Evolutionary conservation across 2,888 invertebrate species (phyloP), one percentile per base, ranked within the genome.

Genomic region (Metallyticus violacea): DNA sequence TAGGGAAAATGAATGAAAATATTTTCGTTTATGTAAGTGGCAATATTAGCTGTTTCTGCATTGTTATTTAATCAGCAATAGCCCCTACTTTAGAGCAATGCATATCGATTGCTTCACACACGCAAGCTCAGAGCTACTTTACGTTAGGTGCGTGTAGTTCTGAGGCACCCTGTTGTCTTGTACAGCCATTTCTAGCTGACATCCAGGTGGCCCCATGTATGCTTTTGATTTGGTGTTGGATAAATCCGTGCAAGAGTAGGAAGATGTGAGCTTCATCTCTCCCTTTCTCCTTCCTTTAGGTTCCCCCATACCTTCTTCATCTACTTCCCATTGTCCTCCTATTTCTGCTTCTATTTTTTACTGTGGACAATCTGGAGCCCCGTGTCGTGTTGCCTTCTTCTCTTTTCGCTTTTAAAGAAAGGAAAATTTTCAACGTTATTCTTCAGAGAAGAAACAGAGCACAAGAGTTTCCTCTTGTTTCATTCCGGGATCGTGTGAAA

Each of bases 211-310:
- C 29, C 28, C 77, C 30, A 26, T 30, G 76, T 82, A 76, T 82
- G 82, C 77, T 83, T 83, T 83, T 83, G 83, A 83, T 83, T 83
- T 83, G 83, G 83, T 83, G 77, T 83, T 76, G 82, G 76, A 82
- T 82, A 76, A 76, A 82, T 82, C 82, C 62, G 82, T 76, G 26
- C 82, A 83, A 62, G 81, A 81, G 81, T 30, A 30, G 83, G 77
- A 77, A 77, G 83, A 83, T 83, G 77, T 26, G 27, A 77, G 28
- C 40, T 15, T 62, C 40, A 62, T 62, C 15, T 22, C 40, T 77
- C 77, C 77, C 77, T 77, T 81, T 22, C 82, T 62, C 2, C 25
- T 40, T n/a, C 9, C 40, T 26, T 81, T 6, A 27, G 15, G 30
- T 7, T 22, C 62, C n/a, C n/a, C n/a, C n/a, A n/a, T n/a, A n/a